Evolutionary conservation across 2,888 invertebrate species (phyloP), one percentile per base, ranked within the genome.

Genomic region (Sinelater perroti): DNA sequence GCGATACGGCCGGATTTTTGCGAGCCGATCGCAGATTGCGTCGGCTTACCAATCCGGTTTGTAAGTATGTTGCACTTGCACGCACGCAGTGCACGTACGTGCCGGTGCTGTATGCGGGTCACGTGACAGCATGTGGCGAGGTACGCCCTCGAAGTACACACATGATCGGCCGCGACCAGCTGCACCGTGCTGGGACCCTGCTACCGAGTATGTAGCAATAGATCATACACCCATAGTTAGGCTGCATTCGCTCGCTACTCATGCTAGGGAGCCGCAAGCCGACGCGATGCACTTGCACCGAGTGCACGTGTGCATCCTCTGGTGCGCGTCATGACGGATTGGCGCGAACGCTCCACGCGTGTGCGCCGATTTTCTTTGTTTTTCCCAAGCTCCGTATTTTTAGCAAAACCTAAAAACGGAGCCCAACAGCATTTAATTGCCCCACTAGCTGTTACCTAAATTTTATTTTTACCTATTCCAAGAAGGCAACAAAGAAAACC

Each of bases 131-230:
- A 63, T 62, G 56, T 62, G 56, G 57, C 55, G 24, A 47, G 56
- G 55, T 64, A 65, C 60, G 63, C 64, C 67, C 62, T 64, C 63
- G 54, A 57, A 51, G 59, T 57, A 57, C 63, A 60, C 59, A 60
- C 60, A 59, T 49, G 58, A 49, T 18, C 26, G 30, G 24, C 38
- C 17, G 16, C 10, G 16, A 52, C 47, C 58, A 33, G 35, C 40
- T 49, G 35, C 16, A n/a, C 1, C 13, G 16, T 54, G 44, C 53
- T 58, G 58, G 42, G 35, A 24, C 44, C 78, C 77, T 78, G 73
- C 42, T 74, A 70, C 54, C 52, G 69, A 68, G 77, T 78, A 78
- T 73, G 77, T 76, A 78, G 72, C 69, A 72, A 73, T 73, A 75
- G 77, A 77, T 78, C 77, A 77, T 78, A 75, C n/a, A n/a, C 76